These are phyloP conservation scores for Bhutanitis thaidina DNA, from an alignment of 2,888 invertebrate genomes.

Conservation along the genomic window DNA sequence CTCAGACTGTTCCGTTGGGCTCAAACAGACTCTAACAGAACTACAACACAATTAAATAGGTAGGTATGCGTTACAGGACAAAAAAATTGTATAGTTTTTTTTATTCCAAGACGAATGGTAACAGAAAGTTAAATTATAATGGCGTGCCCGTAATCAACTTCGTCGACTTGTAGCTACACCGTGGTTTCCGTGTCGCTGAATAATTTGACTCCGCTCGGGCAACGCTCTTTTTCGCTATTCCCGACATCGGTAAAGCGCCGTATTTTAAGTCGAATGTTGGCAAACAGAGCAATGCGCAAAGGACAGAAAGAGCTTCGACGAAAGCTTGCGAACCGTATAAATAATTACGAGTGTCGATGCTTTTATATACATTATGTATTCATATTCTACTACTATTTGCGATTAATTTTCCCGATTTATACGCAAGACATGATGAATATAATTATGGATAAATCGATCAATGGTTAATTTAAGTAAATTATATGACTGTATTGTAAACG, in stretches of 20 bases:
- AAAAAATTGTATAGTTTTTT: too few relatives aligned
- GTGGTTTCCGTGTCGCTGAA: conserved; percentile 39
- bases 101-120: background rate
- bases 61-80: too few relatives aligned
- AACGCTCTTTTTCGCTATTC: conserved; percentile 25
- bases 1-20: too few relatives aligned
- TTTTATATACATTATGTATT: too few relatives aligned
- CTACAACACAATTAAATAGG: too few relatives aligned
- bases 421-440: too few relatives aligned
- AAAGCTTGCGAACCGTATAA: conserved; percentile 3
- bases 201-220: conserved; percentile 33
- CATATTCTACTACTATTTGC: too few relatives aligned
- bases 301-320: conserved; percentile 11
- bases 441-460: too few relatives aligned
- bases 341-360: background rate
- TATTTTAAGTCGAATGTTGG: conserved; percentile 26
- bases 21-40: too few relatives aligned
- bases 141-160: conserved; percentile 31
- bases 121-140: conserved; percentile 28
- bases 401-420: too few relatives aligned
- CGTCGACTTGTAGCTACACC: conserved; percentile 25
- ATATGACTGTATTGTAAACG: too few relatives aligned
- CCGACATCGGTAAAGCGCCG: conserved; percentile 28
- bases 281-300: conserved; percentile 23
- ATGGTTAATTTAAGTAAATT: too few relatives aligned